Conservation (phyloP, 2,888 invertebrate species). For the Dinocampus coccinellae region DNA sequence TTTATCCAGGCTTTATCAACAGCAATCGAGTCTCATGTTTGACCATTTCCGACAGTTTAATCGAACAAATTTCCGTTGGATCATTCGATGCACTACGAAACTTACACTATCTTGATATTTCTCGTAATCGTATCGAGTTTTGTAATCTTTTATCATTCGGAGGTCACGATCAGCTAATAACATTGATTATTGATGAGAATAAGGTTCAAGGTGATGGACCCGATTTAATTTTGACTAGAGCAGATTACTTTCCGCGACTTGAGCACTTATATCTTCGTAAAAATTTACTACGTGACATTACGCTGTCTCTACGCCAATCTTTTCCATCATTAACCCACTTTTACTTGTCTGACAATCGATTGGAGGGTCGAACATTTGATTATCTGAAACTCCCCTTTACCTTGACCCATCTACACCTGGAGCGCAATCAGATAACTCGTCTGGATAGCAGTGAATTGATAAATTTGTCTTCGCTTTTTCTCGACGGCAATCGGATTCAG, state of each 20-base stretch:
- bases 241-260: slow-evolving; percentile 52
- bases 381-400: slow-evolving; percentile 49
- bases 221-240: slow-evolving; percentile 22
- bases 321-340: slow-evolving; percentile 57
- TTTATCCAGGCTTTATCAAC: slow-evolving; percentile 51
- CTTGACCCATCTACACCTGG: slow-evolving; percentile 53
- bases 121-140: slow-evolving; percentile 54
- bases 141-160: slow-evolving; percentile 55
- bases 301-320: slow-evolving; percentile 45
- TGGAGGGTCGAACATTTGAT: slow-evolving; percentile 48
- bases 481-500: slow-evolving; percentile 53
- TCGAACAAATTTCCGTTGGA: slow-evolving; percentile 46
- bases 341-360: slow-evolving; percentile 55
- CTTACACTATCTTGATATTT: slow-evolving; percentile 55
- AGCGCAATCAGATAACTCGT: slow-evolving; percentile 50
- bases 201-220: slow-evolving; percentile 40
- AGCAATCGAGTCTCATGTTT: slow-evolving; percentile 51
- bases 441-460: slow-evolving; percentile 47
- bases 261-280: slow-evolving; percentile 55
- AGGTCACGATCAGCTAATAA: slow-evolving; percentile 45
- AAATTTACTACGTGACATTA: slow-evolving; percentile 48
- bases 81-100: slow-evolving; percentile 53
- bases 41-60: slow-evolving; percentile 51
- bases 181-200: slow-evolving; percentile 54
- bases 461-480: slow-evolving; percentile 48